These are phyloP conservation scores for Yasuhikotakia modesta DNA, from an alignment of 2,797 vertebrate species.

Conservation along the genomic window DNA sequence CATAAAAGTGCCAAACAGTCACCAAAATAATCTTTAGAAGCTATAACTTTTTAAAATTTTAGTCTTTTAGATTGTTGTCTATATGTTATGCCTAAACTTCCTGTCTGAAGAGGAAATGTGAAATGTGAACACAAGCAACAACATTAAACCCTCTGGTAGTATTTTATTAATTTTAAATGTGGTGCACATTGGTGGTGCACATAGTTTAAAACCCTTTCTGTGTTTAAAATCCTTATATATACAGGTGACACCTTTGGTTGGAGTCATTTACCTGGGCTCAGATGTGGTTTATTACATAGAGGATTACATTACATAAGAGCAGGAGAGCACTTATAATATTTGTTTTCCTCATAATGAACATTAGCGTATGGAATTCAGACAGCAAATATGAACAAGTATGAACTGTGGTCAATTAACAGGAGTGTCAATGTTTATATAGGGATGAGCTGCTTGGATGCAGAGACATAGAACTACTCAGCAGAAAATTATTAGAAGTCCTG, in stretches of 20 bases:
- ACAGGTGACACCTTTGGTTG: conserved; percentile 23
- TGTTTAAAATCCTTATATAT: neutral
- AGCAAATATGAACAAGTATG: neutral
- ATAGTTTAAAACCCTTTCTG: neutral
- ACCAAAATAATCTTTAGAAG: too few species aligned
- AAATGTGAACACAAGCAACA: too few species aligned
- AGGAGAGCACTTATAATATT: conserved; percentile 67
- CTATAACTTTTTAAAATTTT: too few species aligned
- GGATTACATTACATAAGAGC: conserved; percentile 75
- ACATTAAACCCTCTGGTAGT: too few species aligned
- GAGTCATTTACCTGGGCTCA: conserved; percentile 29
- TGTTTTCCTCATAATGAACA: conserved; percentile 66
- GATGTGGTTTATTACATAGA: conserved; percentile 49
- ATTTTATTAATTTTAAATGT: neutral
- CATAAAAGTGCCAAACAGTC: too few species aligned
- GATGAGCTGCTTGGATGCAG: conserved; percentile 4
- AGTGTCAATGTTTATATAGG: conserved; percentile 23
- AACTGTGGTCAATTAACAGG: neutral
- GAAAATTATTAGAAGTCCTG: neutral
- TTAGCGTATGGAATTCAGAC: conserved; percentile 57
- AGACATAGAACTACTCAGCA: neutral
- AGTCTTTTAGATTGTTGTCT: too few species aligned
- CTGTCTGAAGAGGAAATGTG: too few species aligned
- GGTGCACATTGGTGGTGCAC: conserved; percentile 2
- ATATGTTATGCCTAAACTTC: too few species aligned